Evolutionary conservation across 92 coral and sea anemone genomes (phyloP), one percentile per base, ranked within the genome.

Genomic region (Epizoanthus stellaris): DNA sequence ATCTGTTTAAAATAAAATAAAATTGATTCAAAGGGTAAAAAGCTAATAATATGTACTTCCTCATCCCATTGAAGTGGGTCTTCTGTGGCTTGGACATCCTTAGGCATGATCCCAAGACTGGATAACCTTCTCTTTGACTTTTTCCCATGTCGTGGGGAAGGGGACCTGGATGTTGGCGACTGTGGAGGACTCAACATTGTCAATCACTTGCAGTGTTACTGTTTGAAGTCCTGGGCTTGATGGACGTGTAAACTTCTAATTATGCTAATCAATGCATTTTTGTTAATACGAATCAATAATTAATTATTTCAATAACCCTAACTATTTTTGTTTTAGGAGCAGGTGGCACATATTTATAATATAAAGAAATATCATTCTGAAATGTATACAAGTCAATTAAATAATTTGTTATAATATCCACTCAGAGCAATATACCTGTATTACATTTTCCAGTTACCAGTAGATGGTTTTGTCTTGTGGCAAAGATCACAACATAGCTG

Each of bases 191-290:
- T 79, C 42, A 62, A 20, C 83, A 79, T 79, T 79, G 14, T 63
- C 21, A 57, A 56, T 36, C 13, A 19, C 4, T 60, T 17, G 53
- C 20, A 25, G 16, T 10, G 36, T 21, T 9, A 2, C 38, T 56
- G 19, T 17, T 75, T 57, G 23, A n/a, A 12, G 59, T n/a, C n/a
- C n/a, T n/a, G 25, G 42, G 23, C 45, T 77, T 77, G 82, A 61
- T 40, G 23, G n/a, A n/a, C n/a, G 64, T 10, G 47, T 19, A 15
- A 54, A 20, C n/a, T 57, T 49, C 39, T 42, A 40, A 59, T 6
- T 59, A 79, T 79, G 83, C 60, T 11, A 62, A 79, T 79, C 30
- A 17, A 62, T 79, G 43, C 83, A 64, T 79, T 5, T 21, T 79
- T 56, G 83, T 79, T 57, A 42, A 2, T 79, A 25, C 43, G 6